phyloP scores from a whole-genome alignment of 2,888 invertebrate genomes.

The Tetragonula carbonaria region DNA sequence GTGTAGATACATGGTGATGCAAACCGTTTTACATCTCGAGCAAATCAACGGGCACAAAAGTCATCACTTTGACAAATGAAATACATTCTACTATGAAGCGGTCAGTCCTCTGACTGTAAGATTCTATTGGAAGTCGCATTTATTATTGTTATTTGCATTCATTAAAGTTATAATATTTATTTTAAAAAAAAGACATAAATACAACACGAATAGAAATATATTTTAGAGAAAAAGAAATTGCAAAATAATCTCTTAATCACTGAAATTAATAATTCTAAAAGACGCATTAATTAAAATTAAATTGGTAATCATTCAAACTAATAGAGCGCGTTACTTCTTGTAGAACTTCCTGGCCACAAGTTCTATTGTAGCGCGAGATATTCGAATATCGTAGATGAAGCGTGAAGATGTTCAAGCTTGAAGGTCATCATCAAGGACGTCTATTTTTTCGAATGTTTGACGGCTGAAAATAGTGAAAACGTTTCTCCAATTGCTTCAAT shows the following conservation, averaged over 20 bases:
- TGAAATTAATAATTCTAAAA: background rate
- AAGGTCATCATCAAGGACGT: slow-evolving; percentile 47
- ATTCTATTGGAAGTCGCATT: background rate
- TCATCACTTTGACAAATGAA: background rate
- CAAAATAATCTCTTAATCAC: background rate
- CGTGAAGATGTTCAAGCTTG: slow-evolving; percentile 35
- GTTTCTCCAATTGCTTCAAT: background rate
- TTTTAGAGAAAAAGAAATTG: background rate
- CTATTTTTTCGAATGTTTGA: slow-evolving; percentile 1
- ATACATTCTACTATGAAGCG: background rate
- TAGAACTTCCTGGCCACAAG: slow-evolving; percentile 8
- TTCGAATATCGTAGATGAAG: slow-evolving; percentile 25
- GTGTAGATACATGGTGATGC: background rate
- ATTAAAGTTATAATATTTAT: too few relatives aligned
- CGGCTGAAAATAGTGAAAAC: background rate
- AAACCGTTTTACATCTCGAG: slow-evolving; percentile 1
- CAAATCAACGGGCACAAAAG: background rate
- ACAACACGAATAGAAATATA: background rate
- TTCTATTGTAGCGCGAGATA: slow-evolving; percentile 10
- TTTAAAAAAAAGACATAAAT: background rate
- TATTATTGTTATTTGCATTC: background rate
- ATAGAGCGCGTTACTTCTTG: slow-evolving; percentile 11
- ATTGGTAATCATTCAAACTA: background rate
- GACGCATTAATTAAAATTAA: background rate
- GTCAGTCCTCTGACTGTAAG: background rate